Percentiles rank a stretch among this genome's conserved stretches.
Evolutionary conservation across 2,113 vertebrate species (phyloP).

Genomic region (Rattus rattus): DNA sequence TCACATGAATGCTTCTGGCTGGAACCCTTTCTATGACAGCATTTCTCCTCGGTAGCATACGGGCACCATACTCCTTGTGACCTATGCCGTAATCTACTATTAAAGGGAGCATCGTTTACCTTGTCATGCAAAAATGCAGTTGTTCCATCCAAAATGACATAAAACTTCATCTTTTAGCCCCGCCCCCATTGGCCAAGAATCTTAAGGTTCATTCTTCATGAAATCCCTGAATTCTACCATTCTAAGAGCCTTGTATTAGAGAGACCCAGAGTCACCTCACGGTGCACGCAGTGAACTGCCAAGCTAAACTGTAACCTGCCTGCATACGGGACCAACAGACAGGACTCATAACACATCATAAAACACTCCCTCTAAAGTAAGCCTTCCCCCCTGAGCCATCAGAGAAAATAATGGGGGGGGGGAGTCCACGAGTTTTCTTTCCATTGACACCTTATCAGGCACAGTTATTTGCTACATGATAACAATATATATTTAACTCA

Average conservation of each 20-base stretch:
- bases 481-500: background rate
- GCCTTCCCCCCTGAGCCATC: background rate
- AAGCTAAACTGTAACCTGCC: background rate
- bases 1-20: background rate
- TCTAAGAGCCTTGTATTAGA: background rate
- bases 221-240: background rate
- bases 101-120: constrained; percentile 2
- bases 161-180: background rate
- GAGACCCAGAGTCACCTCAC: background rate
- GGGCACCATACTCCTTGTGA: background rate
- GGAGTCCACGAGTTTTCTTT: background rate
- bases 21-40: background rate
- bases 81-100: background rate
- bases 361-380: background rate
- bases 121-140: background rate
- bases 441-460: background rate
- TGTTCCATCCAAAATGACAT: constrained; percentile 22
- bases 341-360: background rate
- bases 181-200: background rate
- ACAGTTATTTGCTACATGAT: background rate
- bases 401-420: background rate
- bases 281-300: background rate
- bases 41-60: background rate
- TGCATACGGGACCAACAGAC: background rate
- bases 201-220: background rate